Base-by-base conservation (phyloP, 2,888 invertebrate genomes). In the Athalia cordata region DNA sequence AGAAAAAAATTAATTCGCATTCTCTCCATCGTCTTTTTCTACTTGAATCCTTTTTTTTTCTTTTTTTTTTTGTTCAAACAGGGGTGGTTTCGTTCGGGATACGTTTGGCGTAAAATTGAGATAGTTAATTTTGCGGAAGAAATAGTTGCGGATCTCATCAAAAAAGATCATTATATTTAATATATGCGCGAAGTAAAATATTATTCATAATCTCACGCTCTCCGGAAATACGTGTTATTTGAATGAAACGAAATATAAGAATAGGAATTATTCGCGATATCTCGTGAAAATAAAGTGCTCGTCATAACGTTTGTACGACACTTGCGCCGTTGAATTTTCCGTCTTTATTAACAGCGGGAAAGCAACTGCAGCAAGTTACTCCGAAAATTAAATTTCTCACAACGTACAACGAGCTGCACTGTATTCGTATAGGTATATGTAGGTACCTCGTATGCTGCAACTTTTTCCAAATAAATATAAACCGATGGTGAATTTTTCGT, bases 271-370 rank as follows among this genome's bases (percentile, higher is more conserved):
- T 62, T 13, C 15, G 15, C 62, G 62, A 62, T 47, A 13, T 13
- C 67, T 68, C 67, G 67, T 68, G 67, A 70, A 70, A 70, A 11
- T 70, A 57, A 70, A 70, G 55, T 70, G 43, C 70, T 55, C 70
- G 43, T 29, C 13, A 70, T 55, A 70, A 70, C 62, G 55, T 55
- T 5, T 29, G 29, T 29, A 29, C 29, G 29, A 29, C 29, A 29
- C 9, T 6, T 45, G 64, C 64, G 64, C 52, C 29, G 70, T 70
- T 70, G 45, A 70, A 70, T 70, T 57, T 15, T n/a, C 45, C 29
- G 11, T 4, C 29, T 15, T 11, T 3, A 11, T 11, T 0, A 29
- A 62, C 0, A 0, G 8, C 15, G 9, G 9, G 62, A 7, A 11
- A 43, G 1, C 29, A 4, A 43, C 9, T 9, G 29, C 29, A 15